phyloP scores from a whole-genome alignment of 2,888 invertebrate species.

The Drosophila quinaria region DNA sequence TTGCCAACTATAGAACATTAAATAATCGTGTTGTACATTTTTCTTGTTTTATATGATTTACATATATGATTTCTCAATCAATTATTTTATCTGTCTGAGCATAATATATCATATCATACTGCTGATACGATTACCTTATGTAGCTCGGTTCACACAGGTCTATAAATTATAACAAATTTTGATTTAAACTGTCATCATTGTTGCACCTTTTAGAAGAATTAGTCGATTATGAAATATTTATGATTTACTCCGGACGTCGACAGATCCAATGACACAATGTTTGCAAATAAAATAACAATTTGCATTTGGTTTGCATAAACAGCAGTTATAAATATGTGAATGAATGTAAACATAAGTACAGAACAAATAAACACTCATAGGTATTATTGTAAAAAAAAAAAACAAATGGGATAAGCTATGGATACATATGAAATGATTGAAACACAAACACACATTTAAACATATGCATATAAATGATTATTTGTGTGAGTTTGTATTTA shows the following conservation, averaged over 20 bases:
- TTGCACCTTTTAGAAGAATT: constrained; percentile 64
- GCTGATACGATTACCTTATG: background rate
- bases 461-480: constrained; percentile 3
- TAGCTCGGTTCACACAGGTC: constrained; percentile 15
- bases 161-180: constrained; percentile 28
- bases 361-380: constrained; percentile 17
- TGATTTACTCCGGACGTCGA: constrained; percentile 34
- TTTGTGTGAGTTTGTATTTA: constrained; percentile 20
- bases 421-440: constrained; percentile 43
- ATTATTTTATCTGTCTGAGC: background rate
- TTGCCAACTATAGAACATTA: constrained; percentile 16
- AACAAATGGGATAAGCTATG: constrained; percentile 30
- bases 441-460: constrained; percentile 25
- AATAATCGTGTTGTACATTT: constrained; percentile 22
- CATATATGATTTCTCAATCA: background rate
- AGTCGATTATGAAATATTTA: constrained; percentile 59
- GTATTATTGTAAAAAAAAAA: constrained; percentile 20
- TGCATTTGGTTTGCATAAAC: constrained; percentile 49
- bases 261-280: constrained; percentile 21
- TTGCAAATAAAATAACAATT: constrained; percentile 42
- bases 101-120: constrained; percentile 3
- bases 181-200: constrained; percentile 59
- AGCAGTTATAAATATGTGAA: constrained; percentile 38
- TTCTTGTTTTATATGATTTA: background rate
- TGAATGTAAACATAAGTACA: constrained; percentile 34